Base-by-base conservation (phyloP, 2,797 vertebrate species). In the Danio jaintianensis region DNA sequence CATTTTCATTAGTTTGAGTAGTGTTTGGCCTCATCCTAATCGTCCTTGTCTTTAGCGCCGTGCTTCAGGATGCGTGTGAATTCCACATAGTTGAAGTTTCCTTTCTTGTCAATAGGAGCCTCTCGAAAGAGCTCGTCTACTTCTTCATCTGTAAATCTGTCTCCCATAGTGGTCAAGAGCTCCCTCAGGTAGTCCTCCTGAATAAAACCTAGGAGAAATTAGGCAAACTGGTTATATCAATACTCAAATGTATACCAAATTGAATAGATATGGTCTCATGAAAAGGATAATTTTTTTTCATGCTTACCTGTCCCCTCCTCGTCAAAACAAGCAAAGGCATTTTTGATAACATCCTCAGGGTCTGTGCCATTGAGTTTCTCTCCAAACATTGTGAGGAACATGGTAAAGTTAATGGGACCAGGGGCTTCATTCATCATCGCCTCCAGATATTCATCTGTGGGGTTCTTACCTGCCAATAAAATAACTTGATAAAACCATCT, bases 341-440 rank as follows among this genome's bases (percentile, higher is more conserved):
- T 98, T 72, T 96, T 93, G 85, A 97, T 98, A 12, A 98, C 96
- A 3, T 98, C 97, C 84, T 98, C 94, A 0, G 97, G 97, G 63
- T 98, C 97, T 0, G 96, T 98, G 80, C 97, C 97, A 7, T 97
- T 98, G 48, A 98, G 86, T 89, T 98, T 98, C 90, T 98, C 96
- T 38, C 96, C 97, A 83, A 98, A 98, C 97, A 98, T 98, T 4
- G 97, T 98, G 85, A 98, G 95, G 84, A 98, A 98, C 97, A 98
- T 98, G 16, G 96, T 97, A 74, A 97, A 95, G 81, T 96, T 97
- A 83, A 95, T 95, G 15, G 94, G 95, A 0, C 96, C 97, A 0
- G 96, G 96, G 0, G 96, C 97, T 90, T 98, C 97, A 0, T 96
- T 98, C 97, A 99, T 99, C 97, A 99, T 99, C 56, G 94, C 87